These are phyloP conservation scores for Tympanuchus pallidicinctus DNA, from an alignment of 2,113 vertebrate genomes.

Conservation along the genomic window DNA sequence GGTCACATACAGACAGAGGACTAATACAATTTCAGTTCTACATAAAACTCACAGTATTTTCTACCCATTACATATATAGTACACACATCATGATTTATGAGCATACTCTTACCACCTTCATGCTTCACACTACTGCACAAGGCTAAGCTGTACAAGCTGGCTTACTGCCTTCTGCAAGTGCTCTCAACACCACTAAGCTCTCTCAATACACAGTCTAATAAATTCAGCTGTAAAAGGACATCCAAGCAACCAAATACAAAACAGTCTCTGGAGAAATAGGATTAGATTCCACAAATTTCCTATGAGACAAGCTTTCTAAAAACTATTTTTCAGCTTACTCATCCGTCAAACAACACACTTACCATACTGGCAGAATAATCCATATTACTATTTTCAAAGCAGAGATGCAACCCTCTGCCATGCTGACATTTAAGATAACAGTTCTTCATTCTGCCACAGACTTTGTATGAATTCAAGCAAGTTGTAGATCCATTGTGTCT, in stretches of 20 bases:
- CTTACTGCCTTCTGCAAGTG: background rate
- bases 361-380: background rate
- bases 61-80: background rate
- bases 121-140: accelerated
- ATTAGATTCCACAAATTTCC: slow-evolving; percentile 4
- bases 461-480: background rate
- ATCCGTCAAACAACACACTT: background rate
- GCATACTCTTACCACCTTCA: background rate
- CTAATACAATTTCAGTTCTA: background rate
- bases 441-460: background rate
- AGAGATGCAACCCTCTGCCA: background rate
- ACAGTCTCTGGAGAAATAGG: background rate
- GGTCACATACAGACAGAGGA: background rate
- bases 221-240: background rate
- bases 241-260: background rate
- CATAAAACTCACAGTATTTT: background rate
- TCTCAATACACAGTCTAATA: background rate
- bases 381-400: background rate
- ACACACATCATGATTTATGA: background rate
- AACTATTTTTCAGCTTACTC: background rate
- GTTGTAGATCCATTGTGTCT: background rate
- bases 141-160: background rate
- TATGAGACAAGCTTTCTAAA: background rate
- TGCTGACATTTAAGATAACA: background rate
- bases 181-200: background rate